Conservation (phyloP, 2,113 vertebrate genomes). For the Protomyctophum bolini region DNA sequence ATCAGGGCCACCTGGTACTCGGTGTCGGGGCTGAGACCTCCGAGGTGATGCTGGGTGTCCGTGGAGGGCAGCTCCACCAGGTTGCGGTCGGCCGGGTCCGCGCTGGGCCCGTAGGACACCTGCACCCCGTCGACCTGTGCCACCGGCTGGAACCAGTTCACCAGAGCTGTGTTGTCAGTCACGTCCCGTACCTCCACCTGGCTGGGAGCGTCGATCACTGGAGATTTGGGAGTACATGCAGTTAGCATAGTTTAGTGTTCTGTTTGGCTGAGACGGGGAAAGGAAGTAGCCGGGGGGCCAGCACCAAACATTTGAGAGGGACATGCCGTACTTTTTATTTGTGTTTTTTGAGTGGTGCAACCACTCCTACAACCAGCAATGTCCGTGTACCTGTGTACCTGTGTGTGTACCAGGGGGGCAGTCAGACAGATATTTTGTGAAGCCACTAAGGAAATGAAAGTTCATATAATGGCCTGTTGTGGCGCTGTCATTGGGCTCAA, state of each 20-base stretch:
- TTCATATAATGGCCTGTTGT: too few relatives aligned
- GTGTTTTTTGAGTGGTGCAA: too few relatives aligned
- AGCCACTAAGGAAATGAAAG: too few relatives aligned
- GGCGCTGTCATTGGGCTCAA: too few relatives aligned
- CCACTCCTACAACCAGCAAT: too few relatives aligned
- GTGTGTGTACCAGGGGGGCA: too few relatives aligned
- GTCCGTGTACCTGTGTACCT: too few relatives aligned
- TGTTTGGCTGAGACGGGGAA: background rate
- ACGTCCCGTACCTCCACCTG: constrained; percentile 91
- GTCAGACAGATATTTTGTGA: too few relatives aligned
- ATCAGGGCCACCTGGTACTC: constrained; percentile 88
- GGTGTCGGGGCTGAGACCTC: constrained; percentile 86
- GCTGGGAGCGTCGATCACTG: constrained; percentile 91
- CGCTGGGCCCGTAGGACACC: constrained; percentile 85
- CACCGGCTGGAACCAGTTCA: constrained; percentile 93
- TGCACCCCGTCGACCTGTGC: constrained; percentile 87
- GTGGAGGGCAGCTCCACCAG: constrained; percentile 84
- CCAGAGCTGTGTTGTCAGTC: constrained; percentile 89
- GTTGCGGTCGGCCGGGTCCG: constrained; percentile 78
- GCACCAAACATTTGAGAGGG: too few relatives aligned
- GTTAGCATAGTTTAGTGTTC: background rate
- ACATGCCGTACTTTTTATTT: too few relatives aligned
- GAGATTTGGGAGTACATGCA: background rate
- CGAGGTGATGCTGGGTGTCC: constrained; percentile 91
- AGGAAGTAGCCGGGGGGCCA: too few relatives aligned